Percentiles rank a stretch among this genome's conserved stretches.
Conservation (phyloP, 2,797 vertebrate species). For the Danio albolineatus region DNA sequence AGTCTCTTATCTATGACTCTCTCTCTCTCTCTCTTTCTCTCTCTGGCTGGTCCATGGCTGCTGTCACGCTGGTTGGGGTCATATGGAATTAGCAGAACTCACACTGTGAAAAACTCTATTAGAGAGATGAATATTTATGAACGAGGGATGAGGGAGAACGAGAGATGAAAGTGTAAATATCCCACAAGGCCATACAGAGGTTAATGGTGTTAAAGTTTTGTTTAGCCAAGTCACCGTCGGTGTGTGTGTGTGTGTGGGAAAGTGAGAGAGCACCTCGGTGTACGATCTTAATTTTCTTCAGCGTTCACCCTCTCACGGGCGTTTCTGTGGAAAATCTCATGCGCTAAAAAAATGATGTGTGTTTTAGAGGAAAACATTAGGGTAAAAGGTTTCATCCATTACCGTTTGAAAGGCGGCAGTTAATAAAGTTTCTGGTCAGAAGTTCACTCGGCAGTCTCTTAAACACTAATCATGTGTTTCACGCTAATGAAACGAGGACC, state of each 20-base stretch:
- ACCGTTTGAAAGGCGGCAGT: slow-evolving; percentile 37
- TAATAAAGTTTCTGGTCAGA: slow-evolving; percentile 45
- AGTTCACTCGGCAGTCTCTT: slow-evolving; percentile 46
- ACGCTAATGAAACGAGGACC: slow-evolving; percentile 37
- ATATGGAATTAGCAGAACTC: slow-evolving; percentile 61
- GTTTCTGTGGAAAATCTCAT: slow-evolving; percentile 25
- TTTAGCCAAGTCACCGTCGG: slow-evolving; percentile 55
- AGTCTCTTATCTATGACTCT: slow-evolving; percentile 63
- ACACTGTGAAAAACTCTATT: slow-evolving; percentile 63
- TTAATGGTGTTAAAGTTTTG: slow-evolving; percentile 66
- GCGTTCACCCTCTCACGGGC: slow-evolving; percentile 19
- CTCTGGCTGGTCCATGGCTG: not conserved
- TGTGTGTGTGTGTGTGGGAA: slow-evolving; percentile 22
- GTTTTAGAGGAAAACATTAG: slow-evolving; percentile 48
- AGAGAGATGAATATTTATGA: slow-evolving; percentile 65
- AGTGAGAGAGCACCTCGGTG: slow-evolving; percentile 20
- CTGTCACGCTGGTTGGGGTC: slow-evolving; percentile 49
- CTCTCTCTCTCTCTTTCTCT: slow-evolving; percentile 2
- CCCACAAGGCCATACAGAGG: slow-evolving; percentile 55
- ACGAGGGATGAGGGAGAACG: slow-evolving; percentile 55
- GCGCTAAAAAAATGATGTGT: slow-evolving; percentile 26
- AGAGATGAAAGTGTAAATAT: slow-evolving; percentile 61
- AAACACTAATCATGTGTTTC: slow-evolving; percentile 52
- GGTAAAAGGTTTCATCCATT: slow-evolving; percentile 39
- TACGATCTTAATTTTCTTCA: slow-evolving; percentile 27